Conservation (phyloP, 2,888 invertebrate species). For the Trissoscelio sp. region DNA sequence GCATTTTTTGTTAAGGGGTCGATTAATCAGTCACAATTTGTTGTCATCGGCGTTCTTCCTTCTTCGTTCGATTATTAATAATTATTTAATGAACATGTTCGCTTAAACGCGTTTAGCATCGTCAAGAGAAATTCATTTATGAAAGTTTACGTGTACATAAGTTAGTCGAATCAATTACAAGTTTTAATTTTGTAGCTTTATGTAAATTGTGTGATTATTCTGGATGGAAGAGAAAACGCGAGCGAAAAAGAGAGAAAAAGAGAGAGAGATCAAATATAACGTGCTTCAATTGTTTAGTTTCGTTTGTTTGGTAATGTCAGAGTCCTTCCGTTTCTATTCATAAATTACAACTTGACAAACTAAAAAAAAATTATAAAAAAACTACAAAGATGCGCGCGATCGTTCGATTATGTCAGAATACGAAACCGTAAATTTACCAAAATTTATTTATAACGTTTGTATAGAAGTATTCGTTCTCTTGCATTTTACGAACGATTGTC, state of each 20-base stretch:
- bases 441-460: slow-evolving; percentile 55
- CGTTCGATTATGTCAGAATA: slow-evolving; percentile 55
- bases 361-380: not conserved
- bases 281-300: slow-evolving; percentile 20
- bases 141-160: not conserved
- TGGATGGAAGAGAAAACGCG: no score
- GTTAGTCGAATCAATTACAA: slow-evolving; percentile 26
- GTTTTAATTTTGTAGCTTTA: slow-evolving; percentile 46
- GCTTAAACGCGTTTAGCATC: not conserved
- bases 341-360: slow-evolving; percentile 62
- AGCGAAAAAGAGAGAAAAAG: no score
- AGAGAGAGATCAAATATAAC: slow-evolving; percentile 9
- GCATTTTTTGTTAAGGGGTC: not conserved
- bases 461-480: slow-evolving; percentile 15
- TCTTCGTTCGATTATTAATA: not conserved
- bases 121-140: not conserved
- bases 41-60: slow-evolving; percentile 19
- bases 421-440: slow-evolving; percentile 29
- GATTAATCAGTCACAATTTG: slow-evolving; percentile 10
- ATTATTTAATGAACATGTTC: slow-evolving; percentile 17
- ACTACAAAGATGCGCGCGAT: slow-evolving; percentile 66
- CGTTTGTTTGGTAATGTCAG: slow-evolving; percentile 16
- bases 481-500: slow-evolving; percentile 18
- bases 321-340: slow-evolving; percentile 36
- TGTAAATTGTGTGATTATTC: slow-evolving; percentile 22